Evolutionary conservation across 2,888 invertebrate species (phyloP).

Genomic region (Hypena proboscidalis): DNA sequence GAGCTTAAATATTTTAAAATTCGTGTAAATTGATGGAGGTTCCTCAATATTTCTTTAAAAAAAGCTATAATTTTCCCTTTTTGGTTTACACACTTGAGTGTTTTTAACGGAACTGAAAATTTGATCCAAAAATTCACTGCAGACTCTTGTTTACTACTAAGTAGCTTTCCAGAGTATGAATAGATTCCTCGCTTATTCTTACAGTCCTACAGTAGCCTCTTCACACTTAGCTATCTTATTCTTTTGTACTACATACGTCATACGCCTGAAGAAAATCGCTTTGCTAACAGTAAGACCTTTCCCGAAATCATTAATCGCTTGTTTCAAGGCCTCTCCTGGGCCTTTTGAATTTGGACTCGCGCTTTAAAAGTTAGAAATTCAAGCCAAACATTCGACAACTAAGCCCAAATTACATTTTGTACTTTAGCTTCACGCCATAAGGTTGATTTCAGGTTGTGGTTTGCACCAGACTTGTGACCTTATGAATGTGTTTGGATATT

Average conservation of each 20-base stretch:
- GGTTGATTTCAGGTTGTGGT: slow-evolving; percentile 57
- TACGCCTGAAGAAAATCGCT: neutral
- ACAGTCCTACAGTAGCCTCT: no score
- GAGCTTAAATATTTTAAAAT: slow-evolving; percentile 6
- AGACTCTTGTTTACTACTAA: no score
- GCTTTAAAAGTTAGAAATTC: slow-evolving; percentile 78
- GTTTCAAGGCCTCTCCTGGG: slow-evolving; percentile 29
- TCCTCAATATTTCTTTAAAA: no score
- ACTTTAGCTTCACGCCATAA: slow-evolving; percentile 48
- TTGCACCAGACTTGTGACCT: slow-evolving; percentile 66
- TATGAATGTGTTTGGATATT: slow-evolving; percentile 82
- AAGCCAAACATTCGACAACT: slow-evolving; percentile 46
- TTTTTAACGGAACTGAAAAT: no score
- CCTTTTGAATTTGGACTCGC: slow-evolving; percentile 75
- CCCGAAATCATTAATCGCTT: slow-evolving; percentile 22
- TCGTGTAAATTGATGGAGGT: neutral
- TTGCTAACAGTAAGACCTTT: slow-evolving; percentile 6
- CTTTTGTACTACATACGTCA: no score
- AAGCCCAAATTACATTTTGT: slow-evolving; percentile 38
- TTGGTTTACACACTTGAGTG: no score
- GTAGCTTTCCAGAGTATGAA: no score
- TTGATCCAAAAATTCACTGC: no score
- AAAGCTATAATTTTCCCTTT: no score
- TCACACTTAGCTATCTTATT: no score
- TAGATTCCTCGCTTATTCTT: no score